Percentiles rank a stretch among this genome's conserved stretches.
phyloP scores from a whole-genome alignment of 2,113 vertebrate species.

The Lophotis ruficrista region DNA sequence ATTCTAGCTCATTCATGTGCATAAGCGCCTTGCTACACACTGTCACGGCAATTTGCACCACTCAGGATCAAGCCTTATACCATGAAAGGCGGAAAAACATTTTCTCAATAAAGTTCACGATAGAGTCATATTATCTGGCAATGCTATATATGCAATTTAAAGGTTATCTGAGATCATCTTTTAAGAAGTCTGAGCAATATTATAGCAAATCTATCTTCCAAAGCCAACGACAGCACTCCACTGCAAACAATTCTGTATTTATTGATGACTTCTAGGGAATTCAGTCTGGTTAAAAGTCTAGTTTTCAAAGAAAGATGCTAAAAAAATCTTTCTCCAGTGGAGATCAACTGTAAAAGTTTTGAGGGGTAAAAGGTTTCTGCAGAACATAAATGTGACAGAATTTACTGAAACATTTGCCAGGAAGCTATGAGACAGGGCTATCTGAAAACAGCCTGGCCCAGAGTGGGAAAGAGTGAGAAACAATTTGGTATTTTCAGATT shows the following conservation, averaged over 20 bases:
- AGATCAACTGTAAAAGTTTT: neutral
- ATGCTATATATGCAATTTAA: neutral
- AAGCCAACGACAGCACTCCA: neutral
- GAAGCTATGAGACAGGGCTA: neutral
- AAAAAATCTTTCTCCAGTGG: neutral
- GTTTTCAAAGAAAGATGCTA: neutral
- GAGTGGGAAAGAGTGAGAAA: neutral
- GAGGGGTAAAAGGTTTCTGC: neutral
- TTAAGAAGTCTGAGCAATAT: neutral
- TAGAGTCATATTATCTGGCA: neutral
- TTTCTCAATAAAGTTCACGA: neutral
- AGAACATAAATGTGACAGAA: neutral
- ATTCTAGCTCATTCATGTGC: neutral
- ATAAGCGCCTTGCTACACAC: neutral
- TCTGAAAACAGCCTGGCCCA: neutral
- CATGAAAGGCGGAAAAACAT: neutral
- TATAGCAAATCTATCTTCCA: neutral
- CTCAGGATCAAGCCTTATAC: neutral
- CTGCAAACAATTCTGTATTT: neutral
- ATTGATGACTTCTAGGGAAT: neutral
- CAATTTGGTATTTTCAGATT: conserved; percentile 20
- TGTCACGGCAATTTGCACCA: neutral
- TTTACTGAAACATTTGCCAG: neutral
- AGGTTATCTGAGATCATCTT: neutral
- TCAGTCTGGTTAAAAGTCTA: neutral